Base-by-base conservation (phyloP, 2,797 vertebrate species). In the Varecia variegata region DNA sequence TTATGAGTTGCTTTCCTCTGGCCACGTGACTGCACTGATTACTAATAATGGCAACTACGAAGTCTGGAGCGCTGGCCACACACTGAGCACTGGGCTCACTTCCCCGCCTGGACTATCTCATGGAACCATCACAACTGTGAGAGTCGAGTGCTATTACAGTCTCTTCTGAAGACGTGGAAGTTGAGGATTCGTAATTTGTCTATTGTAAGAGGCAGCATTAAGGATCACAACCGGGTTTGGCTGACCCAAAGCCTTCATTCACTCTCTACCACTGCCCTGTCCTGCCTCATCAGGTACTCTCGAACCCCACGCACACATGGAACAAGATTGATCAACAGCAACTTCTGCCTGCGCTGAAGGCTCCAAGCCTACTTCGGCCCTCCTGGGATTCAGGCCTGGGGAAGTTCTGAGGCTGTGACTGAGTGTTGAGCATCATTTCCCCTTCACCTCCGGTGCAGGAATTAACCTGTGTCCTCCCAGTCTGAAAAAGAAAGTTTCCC, bases 261-360 rank as follows among this genome's bases (percentile, higher is more conserved):
- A 27, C 21, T 62, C 86, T 80, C 68, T 40, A 38, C 30, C 47
- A 40, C 20, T 23, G 4, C 20, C 68, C 45, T 1, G 25, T 15
- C 52, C 43, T 35, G 38, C 10, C 56, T 77, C 21, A 14, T 7
- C 7, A 13, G 38, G 73, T 77, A 71, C 47, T n/a, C 40, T 27
- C 1, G 0, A 83, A 13, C 17, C 21, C 87, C 58, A 38, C 17
- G 13, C 1, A 35, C 45, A 62, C 2, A 0, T 21, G 13, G 7
- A 60, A 7, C 45, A 30, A 40, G 70, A 71, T 35, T 4, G 3
- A 50, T 73, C 60, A 50, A 1, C 10, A 50, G 68, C 60, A 50
- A 1, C 10, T 3, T n/a, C 65, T 5, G 0, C 13, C 70, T 79
- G 30, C 9, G 74, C 65, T 5, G 79, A 88, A 88, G n/a, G 9